Base-by-base conservation (phyloP, 92 coral and sea anemone genomes). In the Porites cylindrica region DNA sequence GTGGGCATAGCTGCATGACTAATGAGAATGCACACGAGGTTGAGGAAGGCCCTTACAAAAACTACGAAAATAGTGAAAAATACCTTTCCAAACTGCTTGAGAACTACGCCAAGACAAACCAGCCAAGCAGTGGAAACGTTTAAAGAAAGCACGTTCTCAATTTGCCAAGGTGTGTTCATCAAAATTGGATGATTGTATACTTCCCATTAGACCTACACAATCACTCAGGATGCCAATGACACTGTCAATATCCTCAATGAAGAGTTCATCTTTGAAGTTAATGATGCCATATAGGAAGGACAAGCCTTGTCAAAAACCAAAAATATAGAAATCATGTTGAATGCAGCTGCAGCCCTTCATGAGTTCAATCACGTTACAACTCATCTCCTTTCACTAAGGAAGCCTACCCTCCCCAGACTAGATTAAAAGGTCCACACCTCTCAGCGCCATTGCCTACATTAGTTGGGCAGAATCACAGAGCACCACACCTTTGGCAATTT, bases 211-310 rank as follows among this genome's bases (percentile, higher is more conserved):
- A 66, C 47, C 18, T 85, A 68, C 69, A 64, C 14, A 21, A 17
- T 77, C 26, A 72, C 71, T 20, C 58, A 60, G 24, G 69, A 53
- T n/a, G 88, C 88, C 13, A 24, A 52, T 20, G 60, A 53, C 62
- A 47, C 66, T 29, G 29, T 84, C 70, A 59, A 60, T 10, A 17
- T 29, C 19, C 66, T 72, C 17, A 77, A 60, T 53, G 12, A 53
- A 53, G 58, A 2, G 52, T 87, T 87, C 20, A 71, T 87, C 43
- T 8, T 9, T 4, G 79, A 79, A 50, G 73, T 87, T 6, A 88
- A 88, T 66, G 84, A 74, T 7, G 80, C 91, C 17, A 74, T 88
- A 11, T 26, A 14, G 6, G 66, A 77, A 76, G 84, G 92, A 16
- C 29, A 47, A 21, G 24, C 66, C 32, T 74, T 83, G 23, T 84